Base-by-base conservation (phyloP, 2,113 vertebrate species). In the Zapus hudsonius region DNA sequence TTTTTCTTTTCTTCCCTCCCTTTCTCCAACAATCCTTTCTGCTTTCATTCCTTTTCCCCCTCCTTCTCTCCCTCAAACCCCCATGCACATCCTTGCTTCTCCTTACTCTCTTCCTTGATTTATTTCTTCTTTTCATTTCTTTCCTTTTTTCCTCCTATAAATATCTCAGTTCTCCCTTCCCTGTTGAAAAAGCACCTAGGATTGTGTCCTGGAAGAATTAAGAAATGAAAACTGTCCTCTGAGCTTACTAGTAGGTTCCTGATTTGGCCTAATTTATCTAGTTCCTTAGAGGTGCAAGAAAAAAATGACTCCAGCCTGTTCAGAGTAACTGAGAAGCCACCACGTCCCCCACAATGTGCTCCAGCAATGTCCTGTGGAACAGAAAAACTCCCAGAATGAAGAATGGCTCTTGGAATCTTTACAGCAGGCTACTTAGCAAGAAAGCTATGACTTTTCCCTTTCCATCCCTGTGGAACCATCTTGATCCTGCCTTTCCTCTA, bases 1-100 rank as follows among this genome's bases (percentile, higher is more conserved):
- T 25, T 59, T 64, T 11, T 5, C 33, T 75, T 4, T 3, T 63
- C 15, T 2, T 63, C 15, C 25, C 33, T 70, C 15, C 11, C 33
- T n/a, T 5, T 19, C 5, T n/a, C 3, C 1, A 20, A 20, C 11
- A 61, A 61, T 8, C n/a, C n/a, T n/a, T n/a, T n/a, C n/a, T n/a
- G n/a, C n/a, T 25, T 61, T 25, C 59, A 6, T 19, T 38, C 67
- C n/a, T 20, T 70, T 36, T 22, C 8, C 25, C 33, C 17, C 33
- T 36, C 25, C 42, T 59, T 25, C 25, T 73, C 10, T 55, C 20
- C 80, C 59, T 10, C 59, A 52, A 52, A n/a, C n/a, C 52, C 52
- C 12, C 52, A 10, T 52, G 16, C 6, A 52, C 16, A 15, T 12
- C 52, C 11, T 52, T 10, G 12, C 52, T 52, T 2, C 52, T 15